Conservation (phyloP, 2,888 invertebrate species). For the Platycheirus rosarum region DNA sequence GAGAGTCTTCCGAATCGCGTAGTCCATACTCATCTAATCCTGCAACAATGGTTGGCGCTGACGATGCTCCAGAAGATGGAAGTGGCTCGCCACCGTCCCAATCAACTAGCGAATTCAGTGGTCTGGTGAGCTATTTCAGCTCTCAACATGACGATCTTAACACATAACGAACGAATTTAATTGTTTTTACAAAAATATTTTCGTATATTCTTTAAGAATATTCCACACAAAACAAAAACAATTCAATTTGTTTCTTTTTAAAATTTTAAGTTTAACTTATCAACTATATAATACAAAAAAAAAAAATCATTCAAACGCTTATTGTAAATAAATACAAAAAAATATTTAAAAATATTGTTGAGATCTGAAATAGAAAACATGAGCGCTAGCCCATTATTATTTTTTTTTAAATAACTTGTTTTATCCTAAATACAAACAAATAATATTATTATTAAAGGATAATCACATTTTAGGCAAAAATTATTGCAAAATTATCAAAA, state of each 20-base stretch:
- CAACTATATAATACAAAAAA: slow-evolving; percentile 11
- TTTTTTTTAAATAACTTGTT: slow-evolving; percentile 14
- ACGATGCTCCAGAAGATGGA: slow-evolving; percentile 67
- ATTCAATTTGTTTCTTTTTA: slow-evolving; percentile 27
- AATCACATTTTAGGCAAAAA: slow-evolving; percentile 65
- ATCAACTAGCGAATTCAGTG: slow-evolving; percentile 90
- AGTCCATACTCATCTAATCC: slow-evolving; percentile 76
- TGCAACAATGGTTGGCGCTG: slow-evolving; percentile 67
- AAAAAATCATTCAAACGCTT: slow-evolving; percentile 30
- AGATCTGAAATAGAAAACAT: slow-evolving; percentile 49
- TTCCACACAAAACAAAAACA: slow-evolving; percentile 32
- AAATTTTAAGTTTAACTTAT: slow-evolving; percentile 63
- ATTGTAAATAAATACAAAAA: slow-evolving; percentile 50
- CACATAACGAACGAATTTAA: slow-evolving; percentile 84
- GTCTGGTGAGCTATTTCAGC: slow-evolving; percentile 95
- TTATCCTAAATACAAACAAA: slow-evolving; percentile 38
- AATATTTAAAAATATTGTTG: slow-evolving; percentile 16
- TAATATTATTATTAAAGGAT: slow-evolving; percentile 20
- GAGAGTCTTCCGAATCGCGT: slow-evolving; percentile 77
- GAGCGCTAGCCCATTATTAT: slow-evolving; percentile 8
- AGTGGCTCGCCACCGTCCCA: slow-evolving; percentile 75
- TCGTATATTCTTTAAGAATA: slow-evolving; percentile 57
- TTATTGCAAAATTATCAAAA: slow-evolving; percentile 58
- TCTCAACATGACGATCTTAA: slow-evolving; percentile 95
- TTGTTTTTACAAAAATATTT: slow-evolving; percentile 76